Base-by-base conservation (phyloP, 2,113 vertebrate species). In the Phrynocephalus versicolor region DNA sequence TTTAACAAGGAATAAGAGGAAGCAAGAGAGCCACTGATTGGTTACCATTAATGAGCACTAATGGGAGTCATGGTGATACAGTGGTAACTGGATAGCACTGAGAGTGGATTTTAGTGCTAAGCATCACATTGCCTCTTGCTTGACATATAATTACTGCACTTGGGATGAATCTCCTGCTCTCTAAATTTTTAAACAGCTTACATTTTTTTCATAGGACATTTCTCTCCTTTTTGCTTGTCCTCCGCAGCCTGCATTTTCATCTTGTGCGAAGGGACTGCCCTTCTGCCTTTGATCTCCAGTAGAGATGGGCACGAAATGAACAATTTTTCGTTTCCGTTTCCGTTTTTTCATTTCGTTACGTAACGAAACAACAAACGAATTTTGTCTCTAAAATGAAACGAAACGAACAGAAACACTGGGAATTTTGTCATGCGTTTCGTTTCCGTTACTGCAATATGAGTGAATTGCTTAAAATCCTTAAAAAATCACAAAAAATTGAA, bases 51-150 rank as follows among this genome's bases (percentile, higher is more conserved):
- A 95, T 92, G 93, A 96, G 79, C 91, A 84, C 95, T 97, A 97
- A 97, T 97, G 97, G 96, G 95, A 96, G 96, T 95, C 84, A 83
- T 90, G 95, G 96, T 96, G 96, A 96, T 97, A 94, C 95, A 96
- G 93, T 92, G 88, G 97, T 97, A 97, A 97, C 95, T 90, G 91
- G 96, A 97, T 96, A 96, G 94, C 93, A 81, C 88, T 88, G 83
- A 70, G 85, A 94, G 85, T 92, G 89, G 92, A 89, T 97, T 96
- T 97, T 95, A 97, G 96, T 93, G 96, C 96, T 97, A 96, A 96
- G 96, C 95, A 94, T 95, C 96, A 94, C 92, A 93, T 81, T 91
- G 92, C 87, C 92, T 88, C 69, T 93, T 90, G 89, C 87, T 92
- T 88, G 93, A 96, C 95, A 94, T 95, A 95, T 96, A 96, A 96